These are phyloP conservation scores for Chrysolina haemoptera DNA, from an alignment of 2,888 invertebrate species.

Conservation along the genomic window DNA sequence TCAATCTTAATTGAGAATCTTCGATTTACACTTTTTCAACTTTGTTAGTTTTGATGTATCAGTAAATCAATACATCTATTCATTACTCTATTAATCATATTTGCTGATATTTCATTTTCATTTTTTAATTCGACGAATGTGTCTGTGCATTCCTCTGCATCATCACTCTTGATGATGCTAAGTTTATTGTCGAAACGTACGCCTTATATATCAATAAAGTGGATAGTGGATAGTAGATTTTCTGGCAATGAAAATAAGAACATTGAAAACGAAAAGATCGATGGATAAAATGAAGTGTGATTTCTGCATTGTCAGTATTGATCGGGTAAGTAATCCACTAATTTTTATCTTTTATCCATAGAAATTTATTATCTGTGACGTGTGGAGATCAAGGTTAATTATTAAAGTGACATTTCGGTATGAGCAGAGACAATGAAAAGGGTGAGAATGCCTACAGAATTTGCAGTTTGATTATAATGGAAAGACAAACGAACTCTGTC, in stretches of 20 bases:
- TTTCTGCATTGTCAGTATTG: not conserved
- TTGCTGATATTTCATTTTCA: too few species aligned
- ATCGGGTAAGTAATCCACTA: not conserved
- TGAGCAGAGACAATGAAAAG: conserved; percentile 12
- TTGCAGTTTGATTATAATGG: conserved; percentile 16
- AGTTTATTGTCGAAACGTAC: too few species aligned
- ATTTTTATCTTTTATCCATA: not conserved
- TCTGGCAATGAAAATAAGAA: not conserved
- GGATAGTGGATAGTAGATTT: not conserved
- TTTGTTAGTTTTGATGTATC: too few species aligned
- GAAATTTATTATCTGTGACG: conserved; percentile 7
- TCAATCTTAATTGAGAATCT: too few species aligned
- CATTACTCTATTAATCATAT: too few species aligned
- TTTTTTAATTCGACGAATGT: too few species aligned
- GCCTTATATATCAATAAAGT: too few species aligned
- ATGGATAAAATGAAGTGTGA: not conserved
- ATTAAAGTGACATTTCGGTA: conserved; percentile 19
- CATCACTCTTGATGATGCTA: too few species aligned
- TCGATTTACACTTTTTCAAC: too few species aligned
- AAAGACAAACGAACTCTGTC: not conserved
- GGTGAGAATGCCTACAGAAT: conserved; percentile 12
- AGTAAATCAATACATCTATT: too few species aligned
- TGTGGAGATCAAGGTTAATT: conserved; percentile 21
- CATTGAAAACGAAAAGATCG: not conserved
- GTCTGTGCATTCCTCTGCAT: too few species aligned